Base-by-base conservation (phyloP, 2,888 invertebrate genomes). In the Caenorhabditis sp. region DNA sequence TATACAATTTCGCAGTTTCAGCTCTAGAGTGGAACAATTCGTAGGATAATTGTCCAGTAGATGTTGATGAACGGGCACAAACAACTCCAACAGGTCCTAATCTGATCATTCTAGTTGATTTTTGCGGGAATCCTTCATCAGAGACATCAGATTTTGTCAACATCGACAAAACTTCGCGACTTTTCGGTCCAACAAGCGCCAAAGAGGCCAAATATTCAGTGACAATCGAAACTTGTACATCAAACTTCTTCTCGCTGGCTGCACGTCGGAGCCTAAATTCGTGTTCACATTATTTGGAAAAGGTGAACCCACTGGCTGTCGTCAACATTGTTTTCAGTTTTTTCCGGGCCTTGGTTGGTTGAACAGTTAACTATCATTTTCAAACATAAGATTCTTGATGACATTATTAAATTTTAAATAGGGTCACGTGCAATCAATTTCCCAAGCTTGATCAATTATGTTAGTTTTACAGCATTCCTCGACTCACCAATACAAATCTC, bases 21-120 rank as follows among this genome's bases (percentile, higher is more conserved):
- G 85, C 80, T 2, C 84, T 77, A 2, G 84, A 80, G 67, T 88
- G 87, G 84, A 89, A 90, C 23, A 90, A 69, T 70, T 90, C 89
- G 88, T 89, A 90, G 23, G 89, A 89, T n/a, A 89, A 82, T 78
- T 90, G 89, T 50, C 90, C 89, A 38, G 83, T 83, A 43, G 82
- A 80, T n/a, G 83, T 82, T 17, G 82, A 82, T 1, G 75, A 74
- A 25, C 82, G 69, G 3, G 83, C 83, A 61, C 79, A 79, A 26
- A 83, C 81, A 14, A 72, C 71, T 49, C 76, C 80, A 5, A 80
- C 77, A 7, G 87, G 88, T 17, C 84, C 88, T 10, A 89, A 66
- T 1, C 82, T 69, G 20, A 88, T 83, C 63, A 84, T 73, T 50
- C 77, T 80, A 3, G 87, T 86, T 7, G 85, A 78, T 38, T 89